phyloP scores from a whole-genome alignment of 2,113 vertebrate genomes.

The Acanthochromis polyacanthus region DNA sequence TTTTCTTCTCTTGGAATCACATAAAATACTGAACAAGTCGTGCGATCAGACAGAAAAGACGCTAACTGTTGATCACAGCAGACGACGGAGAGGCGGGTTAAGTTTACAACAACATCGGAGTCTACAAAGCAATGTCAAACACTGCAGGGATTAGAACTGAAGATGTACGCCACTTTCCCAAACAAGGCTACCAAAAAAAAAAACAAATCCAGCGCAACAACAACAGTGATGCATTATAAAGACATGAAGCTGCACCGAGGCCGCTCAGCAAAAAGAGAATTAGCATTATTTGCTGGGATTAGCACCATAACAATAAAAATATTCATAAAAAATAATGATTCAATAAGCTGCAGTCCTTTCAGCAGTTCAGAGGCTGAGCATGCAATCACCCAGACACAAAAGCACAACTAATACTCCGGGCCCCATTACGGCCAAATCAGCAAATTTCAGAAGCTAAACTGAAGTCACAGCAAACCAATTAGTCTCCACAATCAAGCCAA shows the following conservation, averaged over 20 bases:
- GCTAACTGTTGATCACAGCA: background rate
- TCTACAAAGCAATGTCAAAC: background rate
- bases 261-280: conserved; percentile 19
- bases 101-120: background rate
- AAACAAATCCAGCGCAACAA: background rate
- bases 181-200: conserved; percentile 22
- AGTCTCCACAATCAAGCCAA: background rate
- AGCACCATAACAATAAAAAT: conserved; percentile 10
- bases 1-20: background rate
- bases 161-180: background rate
- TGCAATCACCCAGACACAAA: conserved; percentile 18
- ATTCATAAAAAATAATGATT: conserved; percentile 22
- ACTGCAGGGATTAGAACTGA: background rate
- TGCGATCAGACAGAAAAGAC: background rate
- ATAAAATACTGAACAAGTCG: background rate
- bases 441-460: background rate
- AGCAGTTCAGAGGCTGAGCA: conserved; percentile 13
- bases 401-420: background rate
- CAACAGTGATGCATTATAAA: conserved; percentile 13
- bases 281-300: conserved; percentile 32
- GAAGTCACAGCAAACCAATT: conserved; percentile 8
- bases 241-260: background rate
- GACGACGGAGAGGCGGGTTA: background rate
- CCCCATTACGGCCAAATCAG: background rate
- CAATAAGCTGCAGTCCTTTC: background rate